These are phyloP conservation scores for Erebia aethiops DNA, from an alignment of 2,888 invertebrate species.

Conservation along the genomic window DNA sequence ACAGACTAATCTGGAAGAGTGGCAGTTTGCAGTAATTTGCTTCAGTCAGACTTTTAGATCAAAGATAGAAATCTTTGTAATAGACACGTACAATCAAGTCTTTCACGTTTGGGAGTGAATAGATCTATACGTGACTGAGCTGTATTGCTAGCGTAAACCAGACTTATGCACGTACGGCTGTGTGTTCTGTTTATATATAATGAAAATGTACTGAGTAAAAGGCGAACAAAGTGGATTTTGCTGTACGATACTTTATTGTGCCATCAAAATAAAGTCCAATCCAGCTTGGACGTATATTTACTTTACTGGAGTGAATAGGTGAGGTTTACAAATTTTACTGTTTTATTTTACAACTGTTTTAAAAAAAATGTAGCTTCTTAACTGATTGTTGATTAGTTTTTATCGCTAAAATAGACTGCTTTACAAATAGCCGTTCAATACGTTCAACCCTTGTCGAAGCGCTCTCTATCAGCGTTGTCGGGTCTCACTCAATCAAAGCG, in stretches of 20 bases:
- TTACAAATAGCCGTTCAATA: conserved; percentile 8
- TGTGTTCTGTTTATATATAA: conserved; percentile 21
- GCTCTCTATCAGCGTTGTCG: not conserved
- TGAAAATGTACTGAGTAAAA: conserved; percentile 19
- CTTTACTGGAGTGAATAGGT: not conserved
- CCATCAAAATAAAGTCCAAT: conserved; percentile 16
- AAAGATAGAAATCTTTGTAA: conserved; percentile 30
- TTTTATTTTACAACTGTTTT: too few species aligned
- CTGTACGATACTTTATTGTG: conserved; percentile 17
- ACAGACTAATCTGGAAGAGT: not conserved
- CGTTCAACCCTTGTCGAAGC: not conserved
- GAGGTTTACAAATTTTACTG: too few species aligned
- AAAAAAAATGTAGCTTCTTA: not conserved
- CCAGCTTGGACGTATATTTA: not conserved
- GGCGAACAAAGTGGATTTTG: conserved; percentile 26
- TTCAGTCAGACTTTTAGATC: conserved; percentile 5
- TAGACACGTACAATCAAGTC: too few species aligned
- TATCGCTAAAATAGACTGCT: too few species aligned
- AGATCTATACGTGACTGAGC: conserved; percentile 30
- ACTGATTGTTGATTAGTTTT: not conserved
- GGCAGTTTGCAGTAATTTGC: not conserved
- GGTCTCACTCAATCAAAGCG: conserved; percentile 22
- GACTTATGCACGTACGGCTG: conserved; percentile 17
- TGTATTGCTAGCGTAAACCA: conserved; percentile 18
- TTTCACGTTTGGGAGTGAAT: conserved; percentile 35